Percentiles rank a stretch among this genome's conserved stretches.
phyloP scores from a whole-genome alignment of 2,797 vertebrate species.

The Peromyscus attwateri region DNA sequence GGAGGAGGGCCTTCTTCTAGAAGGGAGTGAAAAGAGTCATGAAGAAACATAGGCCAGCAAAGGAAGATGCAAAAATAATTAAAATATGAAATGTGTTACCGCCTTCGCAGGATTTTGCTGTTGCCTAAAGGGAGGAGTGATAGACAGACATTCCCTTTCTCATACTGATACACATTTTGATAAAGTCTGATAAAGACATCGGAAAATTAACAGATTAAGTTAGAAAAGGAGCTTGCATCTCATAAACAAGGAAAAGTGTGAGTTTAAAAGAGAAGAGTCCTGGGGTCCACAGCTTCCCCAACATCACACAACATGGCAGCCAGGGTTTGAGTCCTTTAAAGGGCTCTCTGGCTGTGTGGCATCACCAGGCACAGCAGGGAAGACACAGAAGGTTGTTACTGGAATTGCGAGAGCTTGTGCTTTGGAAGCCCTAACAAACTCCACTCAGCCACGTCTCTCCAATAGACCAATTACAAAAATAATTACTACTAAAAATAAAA shows the following conservation, averaged over 20 bases:
- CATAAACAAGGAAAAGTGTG: constrained; percentile 78
- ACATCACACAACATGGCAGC: neutral
- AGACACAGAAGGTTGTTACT: neutral
- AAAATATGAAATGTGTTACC: constrained; percentile 85
- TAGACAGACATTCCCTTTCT: constrained; percentile 84
- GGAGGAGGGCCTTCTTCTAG: constrained; percentile 77
- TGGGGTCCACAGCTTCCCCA: neutral
- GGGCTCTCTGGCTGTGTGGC: neutral
- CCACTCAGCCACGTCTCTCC: neutral
- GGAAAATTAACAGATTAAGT: constrained; percentile 86
- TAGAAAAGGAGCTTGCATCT: constrained; percentile 84
- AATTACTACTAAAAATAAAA: neutral
- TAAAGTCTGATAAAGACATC: constrained; percentile 88
- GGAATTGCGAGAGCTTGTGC: neutral
- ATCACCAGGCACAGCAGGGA: neutral
- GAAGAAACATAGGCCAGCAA: constrained; percentile 84
- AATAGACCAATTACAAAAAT: neutral
- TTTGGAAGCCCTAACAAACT: neutral
- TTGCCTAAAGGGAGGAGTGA: constrained; percentile 85
- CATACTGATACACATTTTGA: constrained; percentile 87
- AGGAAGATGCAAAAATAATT: constrained; percentile 88
- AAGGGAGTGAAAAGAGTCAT: constrained; percentile 83
- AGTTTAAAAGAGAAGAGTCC: neutral
- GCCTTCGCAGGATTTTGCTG: constrained; percentile 84
- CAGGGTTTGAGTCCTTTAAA: neutral